A percentile compares a stretch with the other conserved stretches of the same genome.
Conservation (phyloP, 2,797 vertebrate species). For the Eupleurogrammus muticus region DNA sequence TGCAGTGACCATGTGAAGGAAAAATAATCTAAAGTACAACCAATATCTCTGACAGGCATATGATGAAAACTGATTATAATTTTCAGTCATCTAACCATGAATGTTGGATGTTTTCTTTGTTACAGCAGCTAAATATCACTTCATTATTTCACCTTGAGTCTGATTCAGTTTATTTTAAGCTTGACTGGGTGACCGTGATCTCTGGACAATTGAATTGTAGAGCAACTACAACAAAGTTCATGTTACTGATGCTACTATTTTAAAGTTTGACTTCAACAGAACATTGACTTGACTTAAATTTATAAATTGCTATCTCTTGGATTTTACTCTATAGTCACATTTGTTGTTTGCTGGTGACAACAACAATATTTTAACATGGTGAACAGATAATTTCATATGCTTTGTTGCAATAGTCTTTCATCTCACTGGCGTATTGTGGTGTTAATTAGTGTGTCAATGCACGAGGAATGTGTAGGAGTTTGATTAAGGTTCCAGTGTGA, state of each 20-base stretch:
- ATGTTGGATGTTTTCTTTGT: neutral
- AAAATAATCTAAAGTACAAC: neutral
- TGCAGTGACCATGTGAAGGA: neutral
- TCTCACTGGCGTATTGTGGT: constrained; percentile 1
- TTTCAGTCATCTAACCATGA: neutral
- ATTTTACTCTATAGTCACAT: neutral
- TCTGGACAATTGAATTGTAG: neutral
- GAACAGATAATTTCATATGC: neutral
- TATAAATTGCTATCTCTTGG: neutral
- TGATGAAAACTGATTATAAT: neutral
- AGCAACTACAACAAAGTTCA: neutral
- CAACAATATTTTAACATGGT: neutral
- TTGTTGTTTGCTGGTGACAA: neutral
- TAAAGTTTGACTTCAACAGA: neutral
- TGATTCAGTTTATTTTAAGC: neutral
- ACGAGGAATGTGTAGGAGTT: neutral
- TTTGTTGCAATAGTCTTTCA: neutral
- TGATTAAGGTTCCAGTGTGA: constrained; percentile 10
- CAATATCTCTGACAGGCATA: neutral
- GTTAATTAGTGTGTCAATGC: neutral
- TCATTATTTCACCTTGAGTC: constrained; percentile 2
- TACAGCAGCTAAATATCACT: neutral
- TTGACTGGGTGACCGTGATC: neutral
- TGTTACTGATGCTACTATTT: neutral
- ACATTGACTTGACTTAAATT: neutral